phyloP scores from a whole-genome alignment of 2,113 vertebrate species.

The Actenoides lindsayi region DNA sequence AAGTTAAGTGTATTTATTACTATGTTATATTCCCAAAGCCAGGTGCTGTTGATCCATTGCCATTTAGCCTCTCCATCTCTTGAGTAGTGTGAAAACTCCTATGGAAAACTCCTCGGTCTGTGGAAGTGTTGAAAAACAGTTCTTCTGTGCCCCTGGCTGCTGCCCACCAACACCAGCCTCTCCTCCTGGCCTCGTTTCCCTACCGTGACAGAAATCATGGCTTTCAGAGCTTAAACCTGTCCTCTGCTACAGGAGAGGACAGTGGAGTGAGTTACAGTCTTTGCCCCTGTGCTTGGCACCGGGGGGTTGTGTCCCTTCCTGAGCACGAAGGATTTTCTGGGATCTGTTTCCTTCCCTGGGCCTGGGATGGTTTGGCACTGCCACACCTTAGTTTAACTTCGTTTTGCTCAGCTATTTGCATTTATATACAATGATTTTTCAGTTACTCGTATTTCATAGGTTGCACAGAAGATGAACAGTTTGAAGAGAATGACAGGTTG shows the following conservation, averaged over 20 bases:
- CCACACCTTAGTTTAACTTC: not conserved
- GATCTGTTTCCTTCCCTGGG: not conserved
- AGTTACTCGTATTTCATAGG: not conserved
- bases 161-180: not conserved
- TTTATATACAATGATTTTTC: not conserved
- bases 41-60: not conserved
- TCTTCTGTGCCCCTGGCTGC: not conserved
- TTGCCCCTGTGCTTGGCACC: fast-evolving
- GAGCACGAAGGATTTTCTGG: not conserved
- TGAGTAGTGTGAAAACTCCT: not conserved
- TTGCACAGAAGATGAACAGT: not conserved
- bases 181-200: not conserved
- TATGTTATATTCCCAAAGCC: not conserved
- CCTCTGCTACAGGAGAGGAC: not conserved
- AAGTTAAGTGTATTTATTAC: not conserved
- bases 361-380: not conserved
- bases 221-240: not conserved
- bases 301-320: fast-evolving
- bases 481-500: not conserved
- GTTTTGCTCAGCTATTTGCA: not conserved
- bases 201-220: not conserved
- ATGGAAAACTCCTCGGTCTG: not conserved
- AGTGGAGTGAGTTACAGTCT: not conserved
- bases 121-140: not conserved
- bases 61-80: not conserved